phyloP scores from a whole-genome alignment of 2,888 invertebrate genomes.

The Neoscelio sp. region DNA sequence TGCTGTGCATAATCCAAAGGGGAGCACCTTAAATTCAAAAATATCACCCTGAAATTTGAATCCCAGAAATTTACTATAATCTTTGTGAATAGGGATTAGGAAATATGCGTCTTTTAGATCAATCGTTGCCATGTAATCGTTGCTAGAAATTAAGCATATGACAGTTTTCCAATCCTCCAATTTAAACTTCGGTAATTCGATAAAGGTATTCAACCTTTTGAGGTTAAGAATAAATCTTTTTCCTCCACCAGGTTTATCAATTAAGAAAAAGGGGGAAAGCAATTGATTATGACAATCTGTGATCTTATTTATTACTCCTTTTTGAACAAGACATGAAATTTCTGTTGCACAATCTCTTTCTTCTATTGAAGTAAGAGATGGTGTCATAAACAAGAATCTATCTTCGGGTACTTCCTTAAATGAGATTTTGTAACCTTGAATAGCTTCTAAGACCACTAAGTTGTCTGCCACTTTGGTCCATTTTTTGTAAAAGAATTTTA shows the following conservation, averaged over 20 bases:
- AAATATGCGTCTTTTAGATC: neutral
- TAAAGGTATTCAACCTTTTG: constrained; percentile 39
- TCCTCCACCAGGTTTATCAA: neutral
- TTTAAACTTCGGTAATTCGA: constrained; percentile 48
- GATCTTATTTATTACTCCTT: neutral
- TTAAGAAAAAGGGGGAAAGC: neutral
- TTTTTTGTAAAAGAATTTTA: neutral
- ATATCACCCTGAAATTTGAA: neutral
- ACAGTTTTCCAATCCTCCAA: constrained; percentile 54
- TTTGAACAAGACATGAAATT: neutral
- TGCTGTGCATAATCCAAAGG: constrained; percentile 58
- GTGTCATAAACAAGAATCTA: neutral
- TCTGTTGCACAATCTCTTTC: neutral
- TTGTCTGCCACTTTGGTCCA: neutral
- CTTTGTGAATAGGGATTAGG: neutral
- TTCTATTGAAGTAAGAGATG: neutral
- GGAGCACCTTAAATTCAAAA: constrained; percentile 50
- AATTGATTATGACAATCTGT: neutral
- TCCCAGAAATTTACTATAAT: neutral
- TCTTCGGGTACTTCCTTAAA: neutral
- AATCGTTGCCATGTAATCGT: neutral
- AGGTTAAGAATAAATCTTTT: constrained; percentile 5
- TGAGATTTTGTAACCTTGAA: neutral
- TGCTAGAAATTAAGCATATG: constrained; percentile 1
- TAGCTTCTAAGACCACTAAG: neutral